Evolutionary conservation across 2,113 vertebrate species (phyloP).

Genomic region (Atherinomorus stipes): DNA sequence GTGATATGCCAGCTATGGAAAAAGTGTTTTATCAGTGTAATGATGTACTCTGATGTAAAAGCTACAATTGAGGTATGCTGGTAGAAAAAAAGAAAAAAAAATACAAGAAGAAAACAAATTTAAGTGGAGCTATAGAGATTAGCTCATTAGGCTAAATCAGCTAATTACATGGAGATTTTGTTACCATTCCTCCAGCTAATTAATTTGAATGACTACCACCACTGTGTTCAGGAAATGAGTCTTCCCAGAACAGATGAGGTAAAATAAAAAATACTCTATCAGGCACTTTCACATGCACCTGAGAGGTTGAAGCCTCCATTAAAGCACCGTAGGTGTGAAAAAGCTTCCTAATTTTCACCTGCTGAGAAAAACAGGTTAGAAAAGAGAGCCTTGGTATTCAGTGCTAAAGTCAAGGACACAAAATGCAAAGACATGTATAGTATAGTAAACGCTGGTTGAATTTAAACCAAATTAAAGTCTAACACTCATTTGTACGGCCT

Average conservation of each 20-base stretch:
- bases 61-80: constrained; percentile 49
- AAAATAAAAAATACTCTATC: constrained; percentile 60
- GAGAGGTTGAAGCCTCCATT: constrained; percentile 39
- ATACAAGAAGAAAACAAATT: constrained; percentile 65
- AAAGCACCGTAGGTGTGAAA: constrained; percentile 26
- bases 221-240: constrained; percentile 61
- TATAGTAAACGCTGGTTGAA: neutral
- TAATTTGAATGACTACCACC: constrained; percentile 76
- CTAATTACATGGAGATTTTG: constrained; percentile 78
- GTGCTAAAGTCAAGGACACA: neutral
- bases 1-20: constrained; percentile 1
- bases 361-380: constrained; percentile 26
- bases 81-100: constrained; percentile 63
- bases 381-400: neutral
- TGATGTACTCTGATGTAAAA: constrained; percentile 46
- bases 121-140: constrained; percentile 69
- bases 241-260: constrained; percentile 54
- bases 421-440: neutral
- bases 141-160: constrained; percentile 80
- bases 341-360: constrained; percentile 49
- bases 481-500: neutral
- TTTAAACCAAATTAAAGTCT: neutral
- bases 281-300: constrained; percentile 63
- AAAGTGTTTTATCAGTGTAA: constrained; percentile 11
- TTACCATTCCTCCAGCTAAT: constrained; percentile 73